phyloP scores from a whole-genome alignment of 2,888 invertebrate genomes.

The Scaptomyza parva region DNA sequence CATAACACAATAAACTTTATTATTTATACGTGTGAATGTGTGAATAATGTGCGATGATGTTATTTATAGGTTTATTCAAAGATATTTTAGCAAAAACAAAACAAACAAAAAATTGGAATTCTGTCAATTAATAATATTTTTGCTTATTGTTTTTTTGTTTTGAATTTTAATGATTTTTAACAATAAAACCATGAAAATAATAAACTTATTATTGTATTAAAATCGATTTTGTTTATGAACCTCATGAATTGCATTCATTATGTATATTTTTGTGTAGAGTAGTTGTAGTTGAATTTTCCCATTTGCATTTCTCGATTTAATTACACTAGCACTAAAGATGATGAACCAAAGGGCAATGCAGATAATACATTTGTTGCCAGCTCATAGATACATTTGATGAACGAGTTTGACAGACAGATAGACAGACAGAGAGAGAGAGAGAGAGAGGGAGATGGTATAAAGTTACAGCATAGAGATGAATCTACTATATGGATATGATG shows the following conservation, averaged over 20 bases:
- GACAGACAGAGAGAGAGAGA: neutral
- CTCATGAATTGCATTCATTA: too few species aligned
- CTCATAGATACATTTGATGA: slow-evolving; percentile 57
- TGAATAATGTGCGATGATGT: neutral
- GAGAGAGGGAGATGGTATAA: slow-evolving; percentile 44
- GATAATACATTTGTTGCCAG: slow-evolving; percentile 43
- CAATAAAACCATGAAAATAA: neutral
- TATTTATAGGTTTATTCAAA: neutral
- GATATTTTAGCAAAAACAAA: neutral
- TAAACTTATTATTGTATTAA: too few species aligned
- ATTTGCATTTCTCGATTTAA: slow-evolving; percentile 29
- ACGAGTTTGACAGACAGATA: neutral
- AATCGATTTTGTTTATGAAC: too few species aligned
- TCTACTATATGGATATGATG: slow-evolving; percentile 20
- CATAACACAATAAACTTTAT: neutral
- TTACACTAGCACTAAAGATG: slow-evolving; percentile 48
- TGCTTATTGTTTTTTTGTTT: too few species aligned
- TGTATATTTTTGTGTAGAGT: slow-evolving; percentile 1
- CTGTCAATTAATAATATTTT: too few species aligned
- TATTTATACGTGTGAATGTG: neutral
- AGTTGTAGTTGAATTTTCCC: slow-evolving; percentile 20
- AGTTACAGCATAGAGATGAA: slow-evolving; percentile 61
- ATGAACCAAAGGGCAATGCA: slow-evolving; percentile 44
- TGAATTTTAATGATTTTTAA: too few species aligned
- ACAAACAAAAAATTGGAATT: too few species aligned